These are phyloP conservation scores for Enteromius treurensis DNA, from an alignment of 2,797 vertebrate species.

Conservation along the genomic window DNA sequence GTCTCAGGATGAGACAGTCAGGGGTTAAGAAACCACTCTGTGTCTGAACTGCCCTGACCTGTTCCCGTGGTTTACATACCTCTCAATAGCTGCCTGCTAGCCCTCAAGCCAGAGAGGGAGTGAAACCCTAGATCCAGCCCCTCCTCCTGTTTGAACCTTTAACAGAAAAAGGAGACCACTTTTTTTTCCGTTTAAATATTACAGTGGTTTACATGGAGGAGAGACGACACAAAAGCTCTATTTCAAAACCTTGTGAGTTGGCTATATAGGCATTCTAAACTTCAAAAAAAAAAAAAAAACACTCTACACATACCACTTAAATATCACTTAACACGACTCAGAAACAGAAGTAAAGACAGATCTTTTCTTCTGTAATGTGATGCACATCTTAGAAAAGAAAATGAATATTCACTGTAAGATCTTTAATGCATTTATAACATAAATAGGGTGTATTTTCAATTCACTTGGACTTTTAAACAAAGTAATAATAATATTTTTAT, in stretches of 20 bases:
- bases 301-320: background rate
- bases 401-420: background rate
- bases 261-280: background rate
- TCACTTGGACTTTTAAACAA: background rate
- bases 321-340: background rate
- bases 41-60: conserved; percentile 60
- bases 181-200: conserved; percentile 80
- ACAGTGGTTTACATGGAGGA: conserved; percentile 11
- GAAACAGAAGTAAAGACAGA: background rate
- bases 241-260: background rate
- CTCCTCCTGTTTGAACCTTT: conserved; percentile 39
- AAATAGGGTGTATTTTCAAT: background rate
- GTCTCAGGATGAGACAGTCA: conserved; percentile 49
- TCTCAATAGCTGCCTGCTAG: conserved; percentile 58
- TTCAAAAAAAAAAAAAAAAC: background rate
- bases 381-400: background rate
- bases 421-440: background rate
- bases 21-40: conserved; percentile 59
- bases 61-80: conserved; percentile 61
- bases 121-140: conserved; percentile 53
- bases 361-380: background rate
- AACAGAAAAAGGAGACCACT: conserved; percentile 72
- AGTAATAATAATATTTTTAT: background rate
- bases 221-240: conserved; percentile 55
- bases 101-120: conserved; percentile 56